A percentile compares a stretch with the other conserved stretches of the same genome.
These are phyloP conservation scores for Gavialis gangeticus DNA, from an alignment of 2,113 vertebrate species.

Conservation along the genomic window DNA sequence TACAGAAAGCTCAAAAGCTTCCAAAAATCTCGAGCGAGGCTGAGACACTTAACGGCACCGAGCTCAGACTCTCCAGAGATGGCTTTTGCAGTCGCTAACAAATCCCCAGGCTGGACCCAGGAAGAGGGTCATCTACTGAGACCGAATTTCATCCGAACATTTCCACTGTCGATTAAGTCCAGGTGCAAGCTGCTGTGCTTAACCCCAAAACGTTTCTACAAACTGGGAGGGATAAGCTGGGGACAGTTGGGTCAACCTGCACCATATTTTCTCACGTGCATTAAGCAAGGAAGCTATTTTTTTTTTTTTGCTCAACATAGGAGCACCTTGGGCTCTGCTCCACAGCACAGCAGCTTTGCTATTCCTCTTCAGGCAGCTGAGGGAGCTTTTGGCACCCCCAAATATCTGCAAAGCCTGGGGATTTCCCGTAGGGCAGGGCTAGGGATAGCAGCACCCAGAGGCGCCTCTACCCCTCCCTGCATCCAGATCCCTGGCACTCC, in stretches of 20 bases:
- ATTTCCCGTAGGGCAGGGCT: too few relatives aligned
- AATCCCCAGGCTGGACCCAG: background rate
- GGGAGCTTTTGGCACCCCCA: too few relatives aligned
- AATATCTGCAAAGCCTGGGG: too few relatives aligned
- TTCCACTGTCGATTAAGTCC: background rate
- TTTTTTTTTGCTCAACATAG: too few relatives aligned
- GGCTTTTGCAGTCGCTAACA: background rate
- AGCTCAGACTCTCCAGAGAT: background rate
- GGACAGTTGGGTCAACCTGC: background rate
- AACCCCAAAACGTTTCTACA: background rate
- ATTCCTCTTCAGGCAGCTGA: too few relatives aligned
- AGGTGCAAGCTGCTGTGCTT: background rate
- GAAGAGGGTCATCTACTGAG: background rate
- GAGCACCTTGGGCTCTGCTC: too few relatives aligned
- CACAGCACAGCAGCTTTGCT: too few relatives aligned
- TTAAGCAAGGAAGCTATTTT: too few relatives aligned
- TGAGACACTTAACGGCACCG: background rate
- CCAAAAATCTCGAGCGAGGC: background rate
- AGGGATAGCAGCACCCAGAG: background rate
- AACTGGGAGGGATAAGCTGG: background rate
- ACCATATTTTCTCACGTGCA: too few relatives aligned
- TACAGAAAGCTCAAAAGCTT: background rate
- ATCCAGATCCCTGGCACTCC: background rate
- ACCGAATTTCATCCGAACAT: background rate
- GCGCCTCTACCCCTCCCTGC: background rate